A percentile compares a stretch with the other conserved stretches of the same genome.
Evolutionary conservation across 2,113 vertebrate species (phyloP).

Genomic region (Micronisus gabar): DNA sequence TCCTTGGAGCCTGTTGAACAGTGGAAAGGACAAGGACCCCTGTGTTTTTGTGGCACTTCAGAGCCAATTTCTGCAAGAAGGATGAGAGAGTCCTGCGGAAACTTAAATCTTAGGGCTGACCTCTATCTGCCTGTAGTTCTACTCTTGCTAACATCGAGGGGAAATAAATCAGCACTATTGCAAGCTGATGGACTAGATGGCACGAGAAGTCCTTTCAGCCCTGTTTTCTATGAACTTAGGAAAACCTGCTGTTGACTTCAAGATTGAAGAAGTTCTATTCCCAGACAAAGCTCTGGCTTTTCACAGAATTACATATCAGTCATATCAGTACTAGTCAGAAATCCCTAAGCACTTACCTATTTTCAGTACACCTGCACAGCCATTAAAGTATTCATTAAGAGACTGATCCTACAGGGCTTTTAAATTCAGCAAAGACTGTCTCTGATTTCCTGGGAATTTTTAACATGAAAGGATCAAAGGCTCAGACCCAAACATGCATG

Average conservation of each 20-base stretch:
- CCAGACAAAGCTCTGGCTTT: neutral
- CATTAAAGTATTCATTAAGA: neutral
- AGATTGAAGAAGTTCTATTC: neutral
- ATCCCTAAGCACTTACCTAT: neutral
- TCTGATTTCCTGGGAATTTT: neutral
- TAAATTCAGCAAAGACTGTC: neutral
- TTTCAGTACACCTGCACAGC: neutral
- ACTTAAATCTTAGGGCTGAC: conserved; percentile 55
- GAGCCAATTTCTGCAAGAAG: conserved; percentile 49
- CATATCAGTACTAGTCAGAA: neutral
- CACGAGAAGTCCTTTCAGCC: neutral
- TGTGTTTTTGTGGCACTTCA: conserved; percentile 38
- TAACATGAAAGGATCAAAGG: neutral
- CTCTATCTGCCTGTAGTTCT: conserved; percentile 34
- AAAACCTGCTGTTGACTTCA: conserved; percentile 14
- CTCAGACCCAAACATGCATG: neutral
- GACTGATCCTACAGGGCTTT: neutral
- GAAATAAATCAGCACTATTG: conserved; percentile 7
- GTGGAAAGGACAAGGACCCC: conserved; percentile 41
- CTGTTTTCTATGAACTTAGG: conserved; percentile 13
- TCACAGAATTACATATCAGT: neutral
- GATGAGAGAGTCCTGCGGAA: conserved; percentile 46
- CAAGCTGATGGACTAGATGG: conserved; percentile 14
- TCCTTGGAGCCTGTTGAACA: conserved; percentile 48
- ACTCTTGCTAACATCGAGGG: neutral